Conservation (phyloP, 2,797 vertebrate genomes). For the Squalus acanthias region DNA sequence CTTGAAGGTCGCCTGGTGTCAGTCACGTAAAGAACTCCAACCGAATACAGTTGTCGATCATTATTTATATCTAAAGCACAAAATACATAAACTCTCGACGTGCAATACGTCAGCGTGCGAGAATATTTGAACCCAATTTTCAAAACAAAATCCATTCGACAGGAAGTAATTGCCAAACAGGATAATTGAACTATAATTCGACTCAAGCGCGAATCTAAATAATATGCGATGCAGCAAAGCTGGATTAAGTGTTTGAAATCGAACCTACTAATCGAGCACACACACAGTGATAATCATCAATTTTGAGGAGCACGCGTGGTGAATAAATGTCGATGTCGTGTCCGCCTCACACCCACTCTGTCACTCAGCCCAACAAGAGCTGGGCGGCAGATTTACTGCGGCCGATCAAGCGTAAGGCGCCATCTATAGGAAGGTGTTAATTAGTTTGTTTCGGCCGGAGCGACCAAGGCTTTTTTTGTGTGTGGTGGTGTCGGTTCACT, state of each 20-base stretch:
- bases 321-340: not conserved
- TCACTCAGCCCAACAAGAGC: not conserved
- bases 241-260: not conserved
- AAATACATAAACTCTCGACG: not conserved
- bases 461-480: not conserved
- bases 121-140: not conserved
- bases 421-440: conserved; percentile 30
- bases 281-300: not conserved
- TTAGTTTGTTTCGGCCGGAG: not conserved
- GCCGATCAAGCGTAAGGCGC: not conserved
- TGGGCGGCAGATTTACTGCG: not conserved
- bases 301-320: not conserved
- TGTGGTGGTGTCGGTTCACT: not conserved
- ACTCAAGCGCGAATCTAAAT: not conserved
- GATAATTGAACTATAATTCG: not conserved
- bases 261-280: not conserved
- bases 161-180: not conserved
- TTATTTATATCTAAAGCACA: not conserved
- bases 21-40: not conserved
- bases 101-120: not conserved
- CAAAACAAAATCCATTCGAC: not conserved
- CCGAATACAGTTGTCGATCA: not conserved
- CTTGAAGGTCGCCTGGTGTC: not conserved
- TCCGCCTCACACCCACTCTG: too few relatives aligned
- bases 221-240: not conserved